Conservation (phyloP, 2,888 invertebrate species). For the Drosophila acutilabella region DNA sequence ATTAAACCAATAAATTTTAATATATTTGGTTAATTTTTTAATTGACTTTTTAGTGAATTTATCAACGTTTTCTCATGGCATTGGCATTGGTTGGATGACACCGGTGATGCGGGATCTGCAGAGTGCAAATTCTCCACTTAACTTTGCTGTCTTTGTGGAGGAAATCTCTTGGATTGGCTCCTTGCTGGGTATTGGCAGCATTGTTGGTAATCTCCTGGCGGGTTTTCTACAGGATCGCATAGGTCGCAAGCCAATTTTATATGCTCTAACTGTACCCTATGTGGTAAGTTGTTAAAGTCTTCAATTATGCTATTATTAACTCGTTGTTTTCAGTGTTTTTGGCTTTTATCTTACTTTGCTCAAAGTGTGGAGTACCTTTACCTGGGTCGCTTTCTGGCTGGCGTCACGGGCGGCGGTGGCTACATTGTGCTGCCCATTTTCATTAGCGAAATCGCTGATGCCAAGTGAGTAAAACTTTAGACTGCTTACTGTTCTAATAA, state of each 20-base stretch:
- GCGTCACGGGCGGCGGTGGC: conserved; percentile 82
- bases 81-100: conserved; percentile 79
- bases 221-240: conserved; percentile 67
- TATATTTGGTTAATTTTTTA: not conserved
- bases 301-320: no score
- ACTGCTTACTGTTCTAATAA: no score
- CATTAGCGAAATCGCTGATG: conserved; percentile 83
- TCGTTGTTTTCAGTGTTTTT: no score
- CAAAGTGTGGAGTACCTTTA: conserved; percentile 79
- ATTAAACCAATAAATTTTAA: not conserved
- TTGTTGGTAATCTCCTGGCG: conserved; percentile 72
- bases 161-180: conserved; percentile 79
- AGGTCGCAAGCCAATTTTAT: conserved; percentile 71
- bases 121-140: conserved; percentile 56
- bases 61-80: conserved; percentile 76
- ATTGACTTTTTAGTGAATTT: conserved; percentile 64
- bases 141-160: conserved; percentile 52
- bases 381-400: conserved; percentile 78
- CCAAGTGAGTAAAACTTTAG: conserved; percentile 64
- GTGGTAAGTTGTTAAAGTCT: no score
- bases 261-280: conserved; percentile 64
- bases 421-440: conserved; percentile 82
- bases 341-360: conserved; percentile 78
- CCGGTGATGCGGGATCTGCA: conserved; percentile 73
- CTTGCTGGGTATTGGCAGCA: conserved; percentile 69